Evolutionary conservation across 2,113 vertebrate species (phyloP), one percentile per base, ranked within the genome.

Genomic region (Cricetomys ansorgei): DNA sequence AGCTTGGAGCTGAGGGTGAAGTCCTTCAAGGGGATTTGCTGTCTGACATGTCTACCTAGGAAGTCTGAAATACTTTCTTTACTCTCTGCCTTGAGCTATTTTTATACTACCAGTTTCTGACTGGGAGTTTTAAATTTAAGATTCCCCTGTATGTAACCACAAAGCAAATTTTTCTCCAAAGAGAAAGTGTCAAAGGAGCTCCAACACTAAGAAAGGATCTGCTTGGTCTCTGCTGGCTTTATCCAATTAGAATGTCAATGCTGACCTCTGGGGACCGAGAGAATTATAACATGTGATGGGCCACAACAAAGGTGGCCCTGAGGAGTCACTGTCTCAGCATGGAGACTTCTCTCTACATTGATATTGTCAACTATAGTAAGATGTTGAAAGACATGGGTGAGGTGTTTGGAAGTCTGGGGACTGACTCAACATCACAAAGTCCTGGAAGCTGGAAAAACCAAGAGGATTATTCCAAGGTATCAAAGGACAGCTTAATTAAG

Each of bases 1-100:
- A 50, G 81, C 50, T 89, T 75, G 37, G 70, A 93, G 92, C 92
- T 67, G 92, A 95, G 94, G 87, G 89, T 48, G 19, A 92, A 90
- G 80, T 50, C 85, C 81, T 97, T 95, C 94, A 76, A 94, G 94
- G 88, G 59, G 45, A 90, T 65, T 77, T 93, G 34, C 86, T 83
- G 17, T 9, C 79, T 96, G 69, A 69, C n/a, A 88, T 70, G 64
- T 69, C 21, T 59, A 43, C 34, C 70, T 88, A 89, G 4, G 23
- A 89, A 69, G 17, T 89, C 94, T 13, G 80, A 93, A 95, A 89
- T 19, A 84, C 62, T 69, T 79, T 92, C 62, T 79, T 87, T 19
- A 57, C 43, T 76, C 29, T 89, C 57, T 89, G 40, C 34, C 19
- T 53, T 73, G 3, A 95, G 37, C 37, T 96, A 94, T 92, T 95